Percentiles rank a stretch among this genome's conserved stretches.
Conservation (phyloP, 2,113 vertebrate genomes). For the Amazona guildingii region DNA sequence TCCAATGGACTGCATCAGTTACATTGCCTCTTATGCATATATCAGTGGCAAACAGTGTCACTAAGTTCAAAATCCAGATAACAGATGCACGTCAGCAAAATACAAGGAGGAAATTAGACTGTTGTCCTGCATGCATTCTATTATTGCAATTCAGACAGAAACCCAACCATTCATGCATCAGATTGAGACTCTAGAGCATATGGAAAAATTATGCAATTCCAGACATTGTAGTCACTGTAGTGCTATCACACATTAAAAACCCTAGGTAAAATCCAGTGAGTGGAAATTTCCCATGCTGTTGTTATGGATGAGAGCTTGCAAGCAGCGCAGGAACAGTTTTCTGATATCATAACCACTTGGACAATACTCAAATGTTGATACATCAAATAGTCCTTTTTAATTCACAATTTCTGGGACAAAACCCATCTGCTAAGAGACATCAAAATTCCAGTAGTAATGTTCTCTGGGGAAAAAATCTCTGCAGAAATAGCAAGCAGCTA, state of each 20-base stretch:
- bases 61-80: not conserved
- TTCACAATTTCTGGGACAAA: not conserved
- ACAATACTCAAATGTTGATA: not conserved
- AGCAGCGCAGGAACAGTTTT: not conserved
- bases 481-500: not conserved
- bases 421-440: not conserved
- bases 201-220: not conserved
- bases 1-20: not conserved
- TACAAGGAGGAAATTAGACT: not conserved
- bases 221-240: not conserved
- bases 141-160: not conserved
- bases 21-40: not conserved
- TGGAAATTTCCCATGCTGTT: not conserved
- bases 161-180: not conserved
- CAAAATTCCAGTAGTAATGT: not conserved
- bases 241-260: not conserved
- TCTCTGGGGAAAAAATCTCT: not conserved
- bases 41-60: not conserved
- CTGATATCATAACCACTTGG: not conserved
- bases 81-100: not conserved
- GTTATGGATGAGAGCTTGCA: not conserved
- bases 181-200: not conserved
- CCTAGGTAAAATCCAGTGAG: not conserved
- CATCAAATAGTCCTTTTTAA: not conserved
- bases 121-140: not conserved